phyloP scores from a whole-genome alignment of 2,113 vertebrate genomes.

The Psophia crepitans region DNA sequence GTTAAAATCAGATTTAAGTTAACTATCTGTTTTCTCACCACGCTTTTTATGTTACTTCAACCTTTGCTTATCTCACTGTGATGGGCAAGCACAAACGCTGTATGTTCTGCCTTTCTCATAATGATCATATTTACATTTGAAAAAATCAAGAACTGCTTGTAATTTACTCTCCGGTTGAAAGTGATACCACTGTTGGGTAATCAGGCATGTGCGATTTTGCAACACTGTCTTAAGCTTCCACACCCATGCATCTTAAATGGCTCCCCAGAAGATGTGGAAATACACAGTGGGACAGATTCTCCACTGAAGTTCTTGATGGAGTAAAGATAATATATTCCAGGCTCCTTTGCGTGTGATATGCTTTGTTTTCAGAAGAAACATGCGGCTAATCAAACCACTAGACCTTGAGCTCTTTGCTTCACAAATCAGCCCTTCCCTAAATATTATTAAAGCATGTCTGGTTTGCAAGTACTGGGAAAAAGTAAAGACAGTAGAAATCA shows the following conservation, averaged over 20 bases:
- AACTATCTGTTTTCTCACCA: conserved; percentile 40
- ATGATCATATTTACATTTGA: neutral
- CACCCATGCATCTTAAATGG: neutral
- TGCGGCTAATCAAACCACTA: neutral
- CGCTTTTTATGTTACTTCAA: conserved; percentile 53
- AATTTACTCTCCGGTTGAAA: neutral
- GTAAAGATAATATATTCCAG: conserved; percentile 5
- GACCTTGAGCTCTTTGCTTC: neutral
- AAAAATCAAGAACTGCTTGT: neutral
- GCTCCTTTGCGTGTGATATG: neutral
- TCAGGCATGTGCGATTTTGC: neutral
- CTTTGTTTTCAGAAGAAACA: conserved; percentile 5
- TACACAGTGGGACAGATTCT: neutral
- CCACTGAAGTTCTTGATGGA: neutral
- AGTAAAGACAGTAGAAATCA: neutral
- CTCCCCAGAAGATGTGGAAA: conserved; percentile 11
- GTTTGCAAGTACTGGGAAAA: neutral
- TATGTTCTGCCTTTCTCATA: neutral
- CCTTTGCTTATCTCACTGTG: neutral
- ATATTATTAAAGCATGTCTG: neutral
- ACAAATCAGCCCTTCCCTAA: neutral
- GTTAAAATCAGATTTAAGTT: conserved; percentile 63
- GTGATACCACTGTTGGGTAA: neutral
- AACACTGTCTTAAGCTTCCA: conserved; percentile 61
- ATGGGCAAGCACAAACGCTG: neutral